Evolutionary conservation across 2,888 invertebrate genomes (phyloP).

Genomic region (Octonoba sinensis): DNA sequence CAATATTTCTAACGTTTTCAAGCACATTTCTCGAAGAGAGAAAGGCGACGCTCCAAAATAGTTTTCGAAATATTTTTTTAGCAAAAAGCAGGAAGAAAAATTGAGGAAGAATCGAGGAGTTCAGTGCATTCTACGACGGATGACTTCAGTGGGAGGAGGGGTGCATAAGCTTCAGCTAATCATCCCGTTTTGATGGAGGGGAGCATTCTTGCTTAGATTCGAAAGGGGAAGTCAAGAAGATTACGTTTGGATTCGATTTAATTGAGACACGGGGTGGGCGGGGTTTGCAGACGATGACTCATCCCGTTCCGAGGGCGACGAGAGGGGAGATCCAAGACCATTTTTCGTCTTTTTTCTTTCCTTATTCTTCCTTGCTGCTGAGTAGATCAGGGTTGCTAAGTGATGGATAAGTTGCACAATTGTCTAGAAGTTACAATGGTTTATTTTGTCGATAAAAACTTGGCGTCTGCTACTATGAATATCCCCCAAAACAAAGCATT

Average conservation of each 20-base stretch:
- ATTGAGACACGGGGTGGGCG: constrained; percentile 52
- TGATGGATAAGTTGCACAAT: too few relatives aligned
- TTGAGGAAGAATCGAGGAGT: not conserved
- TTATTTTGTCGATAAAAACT: too few relatives aligned
- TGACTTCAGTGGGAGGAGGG: not conserved
- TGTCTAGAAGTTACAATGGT: too few relatives aligned
- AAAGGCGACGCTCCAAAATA: too few relatives aligned
- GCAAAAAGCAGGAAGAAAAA: constrained; percentile 3
- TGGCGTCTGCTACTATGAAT: too few relatives aligned
- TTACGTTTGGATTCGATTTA: constrained; percentile 53
- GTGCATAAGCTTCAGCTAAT: not conserved
- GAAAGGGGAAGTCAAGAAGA: constrained; percentile 10
- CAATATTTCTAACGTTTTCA: too few relatives aligned
- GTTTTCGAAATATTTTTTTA: too few relatives aligned
- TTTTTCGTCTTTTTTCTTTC: too few relatives aligned
- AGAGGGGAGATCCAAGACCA: not conserved
- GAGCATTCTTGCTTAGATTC: constrained; percentile 25
- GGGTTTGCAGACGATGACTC: not conserved
- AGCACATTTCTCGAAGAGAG: too few relatives aligned
- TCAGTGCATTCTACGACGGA: constrained; percentile 4
- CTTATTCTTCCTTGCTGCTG: too few relatives aligned
- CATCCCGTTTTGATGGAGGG: not conserved
- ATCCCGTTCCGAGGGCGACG: constrained; percentile 19
- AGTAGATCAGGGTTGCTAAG: too few relatives aligned
- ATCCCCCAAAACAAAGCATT: too few relatives aligned